A percentile compares a stretch with the other conserved stretches of the same genome.
Evolutionary conservation across 2,888 invertebrate species (phyloP).

Genomic region (Thera obeliscata): DNA sequence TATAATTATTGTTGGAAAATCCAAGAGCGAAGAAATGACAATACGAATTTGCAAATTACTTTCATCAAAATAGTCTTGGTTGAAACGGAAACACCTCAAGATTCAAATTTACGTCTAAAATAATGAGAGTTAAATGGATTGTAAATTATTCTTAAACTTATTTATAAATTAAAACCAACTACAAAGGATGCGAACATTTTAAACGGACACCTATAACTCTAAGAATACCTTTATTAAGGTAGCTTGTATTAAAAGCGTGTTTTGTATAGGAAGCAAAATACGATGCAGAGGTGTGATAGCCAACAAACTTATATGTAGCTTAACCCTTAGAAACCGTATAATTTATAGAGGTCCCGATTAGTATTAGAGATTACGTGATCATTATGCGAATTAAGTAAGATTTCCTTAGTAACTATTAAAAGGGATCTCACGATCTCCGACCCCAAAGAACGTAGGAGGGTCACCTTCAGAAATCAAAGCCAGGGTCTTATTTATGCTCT

Average conservation of each 20-base stretch:
- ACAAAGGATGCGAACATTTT: not conserved
- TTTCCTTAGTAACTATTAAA: constrained; percentile 75
- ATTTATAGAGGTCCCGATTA: constrained; percentile 60
- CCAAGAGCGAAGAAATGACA: constrained; percentile 75
- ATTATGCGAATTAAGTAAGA: constrained; percentile 75
- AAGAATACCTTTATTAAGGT: not conserved
- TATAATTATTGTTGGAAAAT: constrained; percentile 68
- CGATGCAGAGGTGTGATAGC: not conserved
- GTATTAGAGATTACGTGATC: constrained; percentile 66
- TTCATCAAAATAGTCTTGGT: constrained; percentile 63
- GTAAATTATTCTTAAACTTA: not conserved
- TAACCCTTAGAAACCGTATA: constrained; percentile 50
- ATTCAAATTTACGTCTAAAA: not conserved
- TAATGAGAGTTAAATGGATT: not conserved
- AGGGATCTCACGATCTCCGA: constrained; percentile 68
- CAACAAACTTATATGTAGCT: constrained; percentile 35
- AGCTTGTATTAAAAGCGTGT: constrained; percentile 48
- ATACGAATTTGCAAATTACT: constrained; percentile 62
- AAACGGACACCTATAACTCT: not conserved
- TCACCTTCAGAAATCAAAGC: constrained; percentile 81
- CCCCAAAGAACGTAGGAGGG: constrained; percentile 67
- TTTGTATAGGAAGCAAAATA: constrained; percentile 7
- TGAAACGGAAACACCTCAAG: constrained; percentile 43
- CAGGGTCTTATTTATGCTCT: constrained; percentile 78
- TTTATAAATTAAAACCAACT: not conserved